Evolutionary conservation across 2,888 invertebrate genomes (phyloP), one percentile per base, ranked within the genome.

Genomic region (Cephus nigrinus): DNA sequence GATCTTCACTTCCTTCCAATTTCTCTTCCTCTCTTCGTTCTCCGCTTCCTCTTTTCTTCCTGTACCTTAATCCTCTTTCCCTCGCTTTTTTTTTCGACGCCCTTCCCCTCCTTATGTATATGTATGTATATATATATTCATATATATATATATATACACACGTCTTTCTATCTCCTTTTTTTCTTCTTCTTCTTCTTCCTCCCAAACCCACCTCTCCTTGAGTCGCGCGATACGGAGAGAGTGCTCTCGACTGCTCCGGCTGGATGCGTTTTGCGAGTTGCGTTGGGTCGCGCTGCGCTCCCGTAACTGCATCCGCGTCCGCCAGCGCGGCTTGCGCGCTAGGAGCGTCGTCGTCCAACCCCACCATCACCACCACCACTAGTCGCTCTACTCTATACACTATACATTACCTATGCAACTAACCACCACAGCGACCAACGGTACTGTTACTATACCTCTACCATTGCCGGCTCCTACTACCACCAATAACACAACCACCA

Each of bases 231-330:
- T 35, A 36, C 74, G 34, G 74, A 74, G 74, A 74, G 74, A 74
- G 74, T 74, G 74, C 35, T 32, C 74, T 74, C 84, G 85, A 84
- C 84, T 85, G 86, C 84, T 87, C 83, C 86, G 84, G 84, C 85
- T 85, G 85, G 74, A 74, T 74, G 34, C 55, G 36, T 74, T 55
- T 79, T 78, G 77, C 80, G 82, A 84, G 90, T 89, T 90, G 91
- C 90, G 90, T 90, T 89, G 89, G 89, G 90, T 90, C 90, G 90
- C 91, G 90, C 90, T 91, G 91, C 91, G 91, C 91, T 91, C 91
- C 91, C 91, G 90, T 91, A 91, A 91, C 91, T 91, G 91, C 91
- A 91, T 90, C 89, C 90, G 89, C 89, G 89, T 90, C 90, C 87
- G 85, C 84, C 86, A 86, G 87, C 87, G 87, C 88, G 90, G 89